These are phyloP conservation scores for Puffinus mauretanicus DNA, from an alignment of 2,113 vertebrate species.

Conservation along the genomic window DNA sequence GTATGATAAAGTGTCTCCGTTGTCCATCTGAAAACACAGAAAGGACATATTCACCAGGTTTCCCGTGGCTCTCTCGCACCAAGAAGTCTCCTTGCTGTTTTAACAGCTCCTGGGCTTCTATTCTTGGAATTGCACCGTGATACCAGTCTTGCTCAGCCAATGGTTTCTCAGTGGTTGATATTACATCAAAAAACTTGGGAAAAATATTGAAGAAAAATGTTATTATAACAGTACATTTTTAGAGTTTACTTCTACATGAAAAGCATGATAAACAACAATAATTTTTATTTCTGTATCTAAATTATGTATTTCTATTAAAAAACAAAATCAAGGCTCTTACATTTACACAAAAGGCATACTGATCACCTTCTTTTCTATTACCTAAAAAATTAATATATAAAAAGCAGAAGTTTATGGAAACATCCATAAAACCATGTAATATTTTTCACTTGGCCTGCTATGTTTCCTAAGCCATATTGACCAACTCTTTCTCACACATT, in stretches of 20 bases:
- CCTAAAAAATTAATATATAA: not conserved
- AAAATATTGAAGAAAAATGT: constrained; percentile 53
- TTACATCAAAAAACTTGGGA: constrained; percentile 88
- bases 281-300: not conserved
- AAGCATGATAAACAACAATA: not conserved
- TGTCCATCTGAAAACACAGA: constrained; percentile 96
- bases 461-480: not conserved
- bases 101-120: constrained; percentile 94
- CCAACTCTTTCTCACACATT: not conserved
- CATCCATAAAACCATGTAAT: not conserved
- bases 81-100: constrained; percentile 97
- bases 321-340: not conserved
- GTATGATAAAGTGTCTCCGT: constrained; percentile 98
- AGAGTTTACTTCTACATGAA: not conserved
- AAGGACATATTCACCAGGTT: constrained; percentile 98
- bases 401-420: not conserved
- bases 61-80: constrained; percentile 96
- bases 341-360: not conserved
- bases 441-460: not conserved
- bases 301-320: not conserved
- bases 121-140: constrained; percentile 93
- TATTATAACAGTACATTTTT: not conserved
- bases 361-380: not conserved
- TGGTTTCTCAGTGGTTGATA: constrained; percentile 88
- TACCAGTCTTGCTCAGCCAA: constrained; percentile 96